Base-by-base conservation (phyloP, 2,888 invertebrate genomes). In the Prosopocoilus inquinatus region DNA sequence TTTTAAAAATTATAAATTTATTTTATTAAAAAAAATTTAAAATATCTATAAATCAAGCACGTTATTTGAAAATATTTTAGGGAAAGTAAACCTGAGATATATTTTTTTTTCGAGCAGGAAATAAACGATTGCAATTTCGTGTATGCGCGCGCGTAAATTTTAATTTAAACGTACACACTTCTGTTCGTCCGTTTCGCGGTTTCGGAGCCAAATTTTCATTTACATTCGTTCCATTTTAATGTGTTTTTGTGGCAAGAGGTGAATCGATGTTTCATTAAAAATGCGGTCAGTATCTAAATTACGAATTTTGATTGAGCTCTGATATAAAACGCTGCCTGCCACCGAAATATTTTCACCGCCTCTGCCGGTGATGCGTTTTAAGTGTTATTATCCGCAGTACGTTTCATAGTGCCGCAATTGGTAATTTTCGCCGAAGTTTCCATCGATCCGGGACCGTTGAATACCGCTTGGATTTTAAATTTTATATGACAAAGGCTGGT, bases 211-310 rank as follows among this genome's bases (percentile, higher is more conserved):
- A 65, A 65, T 65, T 66, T 65, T 63, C 65, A 67, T 64, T 63
- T 63, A 61, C 62, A 65, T 64, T 66, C 65, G 64, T 64, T 62
- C 64, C 60, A 64, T 68, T 66, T 68, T 67, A 65, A 67, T 65
- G 64, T 56, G 61, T 65, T 65, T 67, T 65, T 67, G 67, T 60
- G 64, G 64, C 56, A 54, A 60, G 59, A 62, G 60, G 54, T 61
- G 63, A 66, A 65, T 66, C 64, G 65, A 63, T 64, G 64, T 67
- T 66, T 66, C 63, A 67, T 67, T 66, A 66, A 67, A 67, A 67
- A 64, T 64, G 66, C 60, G 66, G 66, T 66, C 58, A 58, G 59
- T 61, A 56, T 61, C 62, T 64, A 67, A 63, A 66, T 67, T 64
- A 60, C 64, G 54, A 50, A 59, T 62, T 63, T 63, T 63, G 64